phyloP scores from a whole-genome alignment of 2,888 invertebrate genomes.

The Phlogophora meticulosa region DNA sequence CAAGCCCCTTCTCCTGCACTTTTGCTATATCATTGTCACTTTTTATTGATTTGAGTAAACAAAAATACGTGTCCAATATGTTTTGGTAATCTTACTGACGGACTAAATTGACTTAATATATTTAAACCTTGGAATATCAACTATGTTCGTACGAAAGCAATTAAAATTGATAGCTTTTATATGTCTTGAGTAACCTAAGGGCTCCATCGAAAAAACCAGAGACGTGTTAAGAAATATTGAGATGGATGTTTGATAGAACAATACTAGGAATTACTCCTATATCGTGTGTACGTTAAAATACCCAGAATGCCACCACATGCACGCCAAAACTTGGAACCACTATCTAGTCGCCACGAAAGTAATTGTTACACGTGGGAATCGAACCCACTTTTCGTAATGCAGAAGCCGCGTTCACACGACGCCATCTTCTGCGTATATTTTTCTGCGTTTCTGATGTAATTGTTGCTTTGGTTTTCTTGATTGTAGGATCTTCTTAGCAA shows the following conservation, averaged over 20 bases:
- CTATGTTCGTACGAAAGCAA: no score
- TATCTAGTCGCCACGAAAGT: neutral
- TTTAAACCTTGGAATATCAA: no score
- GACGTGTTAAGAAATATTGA: neutral
- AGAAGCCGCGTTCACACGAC: neutral
- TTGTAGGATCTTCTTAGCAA: neutral
- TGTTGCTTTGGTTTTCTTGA: neutral
- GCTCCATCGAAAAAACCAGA: neutral
- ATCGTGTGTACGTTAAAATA: neutral
- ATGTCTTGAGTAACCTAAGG: slow-evolving; percentile 6
- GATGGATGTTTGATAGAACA: neutral
- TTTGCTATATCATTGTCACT: no score
- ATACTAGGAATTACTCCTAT: neutral
- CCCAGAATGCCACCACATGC: neutral
- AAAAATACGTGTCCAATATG: no score
- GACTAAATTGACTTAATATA: no score
- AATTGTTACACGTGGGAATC: neutral
- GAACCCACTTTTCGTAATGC: slow-evolving; percentile 3
- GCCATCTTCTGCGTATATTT: neutral
- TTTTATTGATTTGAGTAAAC: no score
- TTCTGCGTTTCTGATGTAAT: neutral
- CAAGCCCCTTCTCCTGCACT: no score
- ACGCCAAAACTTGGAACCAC: neutral
- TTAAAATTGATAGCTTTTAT: no score
- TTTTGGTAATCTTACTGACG: no score